Evolutionary conservation across 1,140 invertebrate genomes (phyloP).

Genomic region (Drosophila melanica): DNA sequence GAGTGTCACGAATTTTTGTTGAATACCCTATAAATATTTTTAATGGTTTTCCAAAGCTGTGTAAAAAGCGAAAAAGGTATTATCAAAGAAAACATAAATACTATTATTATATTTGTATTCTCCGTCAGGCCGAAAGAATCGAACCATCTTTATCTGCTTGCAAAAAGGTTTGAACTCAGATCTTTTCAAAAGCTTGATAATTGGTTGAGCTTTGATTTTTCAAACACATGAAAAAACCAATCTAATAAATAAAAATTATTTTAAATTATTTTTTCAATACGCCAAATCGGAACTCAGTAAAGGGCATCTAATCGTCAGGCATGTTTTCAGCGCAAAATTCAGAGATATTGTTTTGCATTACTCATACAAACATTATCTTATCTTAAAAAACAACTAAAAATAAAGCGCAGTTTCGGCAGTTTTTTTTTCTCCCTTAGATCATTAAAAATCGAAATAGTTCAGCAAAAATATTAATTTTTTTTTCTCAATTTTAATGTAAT

Average conservation of each 20-base stretch:
- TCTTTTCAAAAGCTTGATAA: too few species aligned
- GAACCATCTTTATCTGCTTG: too few species aligned
- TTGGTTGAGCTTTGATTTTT: too few species aligned
- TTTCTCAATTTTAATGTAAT: slow-evolving; percentile 50
- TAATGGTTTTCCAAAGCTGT: too few species aligned
- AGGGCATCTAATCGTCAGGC: not conserved
- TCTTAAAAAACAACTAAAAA: not conserved
- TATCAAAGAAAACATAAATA: too few species aligned
- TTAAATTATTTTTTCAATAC: too few species aligned
- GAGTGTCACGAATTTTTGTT: not conserved
- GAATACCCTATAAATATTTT: not conserved
- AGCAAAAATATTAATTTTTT: slow-evolving; percentile 23
- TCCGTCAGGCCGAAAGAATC: too few species aligned
- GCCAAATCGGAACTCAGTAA: not conserved
- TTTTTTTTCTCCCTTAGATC: slow-evolving; percentile 1
- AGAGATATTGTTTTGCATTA: slow-evolving; percentile 4
- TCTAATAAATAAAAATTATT: too few species aligned
- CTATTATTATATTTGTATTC: too few species aligned
- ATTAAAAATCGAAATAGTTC: slow-evolving; percentile 10
- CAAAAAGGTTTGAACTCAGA: too few species aligned
- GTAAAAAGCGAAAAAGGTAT: too few species aligned
- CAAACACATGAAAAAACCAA: too few species aligned
- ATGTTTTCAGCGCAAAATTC: not conserved
- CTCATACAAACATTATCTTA: slow-evolving; percentile 18
- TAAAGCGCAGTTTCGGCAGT: not conserved